Conservation (phyloP, 2,888 invertebrate species). For the Zonitis immaculata region DNA sequence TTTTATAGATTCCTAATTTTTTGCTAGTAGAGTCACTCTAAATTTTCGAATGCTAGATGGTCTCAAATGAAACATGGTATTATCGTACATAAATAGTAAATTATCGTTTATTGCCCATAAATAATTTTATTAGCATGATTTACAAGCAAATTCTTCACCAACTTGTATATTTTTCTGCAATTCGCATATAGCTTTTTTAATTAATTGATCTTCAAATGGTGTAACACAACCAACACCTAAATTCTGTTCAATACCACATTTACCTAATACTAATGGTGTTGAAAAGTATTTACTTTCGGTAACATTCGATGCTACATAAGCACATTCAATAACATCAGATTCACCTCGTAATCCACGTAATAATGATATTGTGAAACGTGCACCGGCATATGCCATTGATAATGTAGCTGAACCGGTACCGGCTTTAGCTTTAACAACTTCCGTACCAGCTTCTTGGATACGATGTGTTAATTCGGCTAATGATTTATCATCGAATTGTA, state of each 20-base stretch:
- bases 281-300: constrained; percentile 93
- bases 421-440: constrained; percentile 96
- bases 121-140: too few relatives aligned
- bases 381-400: constrained; percentile 98
- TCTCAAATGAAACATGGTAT: too few relatives aligned
- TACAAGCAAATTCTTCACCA: constrained; percentile 86
- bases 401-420: constrained; percentile 98
- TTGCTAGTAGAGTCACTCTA: too few relatives aligned
- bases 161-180: constrained; percentile 90
- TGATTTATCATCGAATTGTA: constrained; percentile 72
- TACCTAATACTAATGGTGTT: constrained; percentile 83
- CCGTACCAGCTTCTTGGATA: constrained; percentile 99
- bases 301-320: constrained; percentile 83
- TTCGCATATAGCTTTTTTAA: constrained; percentile 88
- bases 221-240: constrained; percentile 84
- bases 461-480: constrained; percentile 83
- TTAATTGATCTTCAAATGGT: constrained; percentile 74
- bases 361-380: constrained; percentile 80
- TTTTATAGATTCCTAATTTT: too few relatives aligned
- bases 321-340: constrained; percentile 84
- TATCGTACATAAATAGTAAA: too few relatives aligned
- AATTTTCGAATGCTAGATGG: too few relatives aligned
- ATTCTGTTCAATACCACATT: constrained; percentile 89
- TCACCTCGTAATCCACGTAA: constrained; percentile 84
- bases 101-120: too few relatives aligned